Base-by-base conservation (phyloP, 2,797 vertebrate genomes). In the Mus caroli region DNA sequence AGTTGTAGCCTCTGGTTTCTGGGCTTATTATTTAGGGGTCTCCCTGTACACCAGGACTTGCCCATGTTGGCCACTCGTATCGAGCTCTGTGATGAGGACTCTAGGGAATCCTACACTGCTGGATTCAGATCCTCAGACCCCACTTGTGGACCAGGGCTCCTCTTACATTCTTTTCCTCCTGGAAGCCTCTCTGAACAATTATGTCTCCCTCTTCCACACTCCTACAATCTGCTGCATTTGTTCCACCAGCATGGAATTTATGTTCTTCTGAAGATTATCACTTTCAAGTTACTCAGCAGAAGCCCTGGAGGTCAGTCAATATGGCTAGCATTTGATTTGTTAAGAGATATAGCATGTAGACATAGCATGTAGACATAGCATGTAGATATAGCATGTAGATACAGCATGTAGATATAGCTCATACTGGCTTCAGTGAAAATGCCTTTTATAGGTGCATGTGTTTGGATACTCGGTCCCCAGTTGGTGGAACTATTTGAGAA, bases 221-320 rank as follows among this genome's bases (percentile, higher is more conserved):
- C 34, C n/a, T 31, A 24, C 2, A 71, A 54, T 15, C 34, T 0
- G 31, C 2, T 60, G 34, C 4, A 3, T 31, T 31, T 84, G 58
- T 8, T n/a, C n/a, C 37, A 37, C 67, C 31, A 82, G 73, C 2
- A 26, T 34, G 88, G 40, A 79, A 69, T 89, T 79, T 89, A 54
- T n/a, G 37, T 84, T 85, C 20, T 31, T 80, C 52, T 85, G 54
- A 71, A 69, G 60, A 60, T 19, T 37, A n/a, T 12, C 14, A 19
- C 52, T 58, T 92, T 91, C 85, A 71, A 83, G 24, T 76, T 62
- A 58, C 37, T 90, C 71, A 86, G 24, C 20, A 79, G 69, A 86
- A 88, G 6, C 6, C 50, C 37, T 73, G 26, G 87, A 34, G 28
- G 58, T 91, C 40, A 76, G 34, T 89, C 83, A 90, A 37, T 60